phyloP scores from a whole-genome alignment of 1,140 invertebrate genomes.

The Drosophila bocki region DNA sequence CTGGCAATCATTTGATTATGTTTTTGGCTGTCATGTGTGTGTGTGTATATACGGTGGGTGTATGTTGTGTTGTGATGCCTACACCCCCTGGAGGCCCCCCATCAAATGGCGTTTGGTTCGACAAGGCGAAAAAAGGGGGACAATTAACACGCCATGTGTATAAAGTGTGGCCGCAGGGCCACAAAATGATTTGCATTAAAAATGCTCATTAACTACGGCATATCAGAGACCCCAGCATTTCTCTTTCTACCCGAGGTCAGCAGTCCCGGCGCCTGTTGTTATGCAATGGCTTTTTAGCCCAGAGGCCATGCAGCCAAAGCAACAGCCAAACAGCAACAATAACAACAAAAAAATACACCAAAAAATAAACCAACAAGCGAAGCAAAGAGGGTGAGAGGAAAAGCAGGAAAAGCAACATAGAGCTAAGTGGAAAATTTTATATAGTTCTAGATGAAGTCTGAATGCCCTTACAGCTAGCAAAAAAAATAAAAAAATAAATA shows the following conservation, averaged over 20 bases:
- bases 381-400: neutral
- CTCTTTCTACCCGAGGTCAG: conserved; percentile 9
- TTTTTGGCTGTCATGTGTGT: conserved; percentile 15
- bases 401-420: neutral
- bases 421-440: neutral
- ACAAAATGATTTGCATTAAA: conserved; percentile 52
- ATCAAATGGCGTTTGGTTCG: conserved; percentile 11
- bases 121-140: conserved; percentile 14
- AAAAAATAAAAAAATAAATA: no score
- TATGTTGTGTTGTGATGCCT: conserved; percentile 4
- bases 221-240: neutral
- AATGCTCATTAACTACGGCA: conserved; percentile 43
- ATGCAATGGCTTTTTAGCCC: conserved; percentile 45
- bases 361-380: conserved; percentile 1
- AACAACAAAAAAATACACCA: neutral
- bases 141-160: conserved; percentile 44
- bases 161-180: conserved; percentile 29
- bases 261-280: conserved; percentile 37
- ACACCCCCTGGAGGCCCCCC: neutral
- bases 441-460: neutral
- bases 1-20: conserved; percentile 54
- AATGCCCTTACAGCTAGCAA: neutral
- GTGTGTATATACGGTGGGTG: neutral
- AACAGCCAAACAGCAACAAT: conserved; percentile 1
- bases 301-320: conserved; percentile 29